phyloP scores from a whole-genome alignment of 2,888 invertebrate species.

The Lasius fuliginosus region DNA sequence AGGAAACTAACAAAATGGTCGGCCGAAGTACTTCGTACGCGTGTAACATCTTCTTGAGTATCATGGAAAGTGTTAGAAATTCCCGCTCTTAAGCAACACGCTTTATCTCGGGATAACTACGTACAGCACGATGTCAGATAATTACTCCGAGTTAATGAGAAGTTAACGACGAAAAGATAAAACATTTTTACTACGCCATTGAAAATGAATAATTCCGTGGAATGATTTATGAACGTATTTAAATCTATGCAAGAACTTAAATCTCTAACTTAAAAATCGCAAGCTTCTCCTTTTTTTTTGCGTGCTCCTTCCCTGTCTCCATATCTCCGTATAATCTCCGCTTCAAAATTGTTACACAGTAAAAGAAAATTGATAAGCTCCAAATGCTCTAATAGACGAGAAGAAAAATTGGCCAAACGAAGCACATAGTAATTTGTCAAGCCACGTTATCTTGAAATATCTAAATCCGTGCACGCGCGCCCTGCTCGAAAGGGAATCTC shows the following conservation, averaged over 20 bases:
- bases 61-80: slow-evolving; percentile 48
- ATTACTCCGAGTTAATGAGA: slow-evolving; percentile 9
- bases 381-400: not conserved
- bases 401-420: slow-evolving; percentile 17
- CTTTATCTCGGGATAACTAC: slow-evolving; percentile 30
- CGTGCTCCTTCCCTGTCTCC: not conserved
- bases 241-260: not conserved
- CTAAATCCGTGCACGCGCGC: slow-evolving; percentile 67
- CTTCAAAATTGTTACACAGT: not conserved
- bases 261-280: slow-evolving; percentile 4
- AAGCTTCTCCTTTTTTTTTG: not conserved
- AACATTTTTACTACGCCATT: not conserved
- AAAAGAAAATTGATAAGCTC: not conserved
- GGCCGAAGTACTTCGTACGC: slow-evolving; percentile 33
- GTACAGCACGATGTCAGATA: slow-evolving; percentile 30
- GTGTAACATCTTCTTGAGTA: slow-evolving; percentile 47
- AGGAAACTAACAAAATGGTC: slow-evolving; percentile 58
- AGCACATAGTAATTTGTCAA: slow-evolving; percentile 34
- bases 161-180: slow-evolving; percentile 18
- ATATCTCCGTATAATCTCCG: not conserved
- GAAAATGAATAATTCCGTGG: not conserved
- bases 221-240: not conserved
- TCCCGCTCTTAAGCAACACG: slow-evolving; percentile 29
- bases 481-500: slow-evolving; percentile 69
- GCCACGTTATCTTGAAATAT: slow-evolving; percentile 66